A percentile compares a stretch with the other conserved stretches of the same genome.
Evolutionary conservation across 2,888 invertebrate species (phyloP).

Genomic region (Tachina fera): DNA sequence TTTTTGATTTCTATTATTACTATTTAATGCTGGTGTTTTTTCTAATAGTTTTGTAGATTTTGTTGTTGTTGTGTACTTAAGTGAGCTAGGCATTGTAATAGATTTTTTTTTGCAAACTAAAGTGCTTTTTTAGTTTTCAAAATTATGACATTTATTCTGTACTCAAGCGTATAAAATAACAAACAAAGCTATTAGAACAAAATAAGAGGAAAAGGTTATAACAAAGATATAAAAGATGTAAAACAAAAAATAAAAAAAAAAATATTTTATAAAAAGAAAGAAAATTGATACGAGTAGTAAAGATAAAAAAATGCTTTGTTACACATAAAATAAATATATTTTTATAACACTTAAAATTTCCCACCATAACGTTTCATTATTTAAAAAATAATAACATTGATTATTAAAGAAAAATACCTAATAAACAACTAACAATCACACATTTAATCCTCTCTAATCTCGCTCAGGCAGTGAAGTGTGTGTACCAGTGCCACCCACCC

Average conservation of each 20-base stretch:
- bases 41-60: slow-evolving; percentile 34
- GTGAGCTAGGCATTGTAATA: slow-evolving; percentile 10
- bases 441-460: slow-evolving; percentile 22
- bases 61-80: slow-evolving; percentile 24
- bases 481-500: too few species aligned
- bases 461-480: slow-evolving; percentile 14
- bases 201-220: neutral
- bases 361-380: neutral
- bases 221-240: neutral
- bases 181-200: neutral
- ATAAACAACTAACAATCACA: slow-evolving; percentile 16
- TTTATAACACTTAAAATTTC: neutral
- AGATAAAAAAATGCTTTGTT: neutral
- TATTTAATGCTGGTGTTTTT: slow-evolving; percentile 20
- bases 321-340: neutral
- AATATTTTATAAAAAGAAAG: neutral
- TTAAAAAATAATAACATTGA: neutral
- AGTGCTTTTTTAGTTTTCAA: slow-evolving; percentile 32
- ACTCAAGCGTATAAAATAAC: neutral
- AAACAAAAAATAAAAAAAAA: neutral
- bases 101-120: slow-evolving; percentile 5
- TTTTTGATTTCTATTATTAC: slow-evolving; percentile 21
- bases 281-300: neutral
- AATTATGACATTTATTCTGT: neutral
- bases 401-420: neutral